Conservation (phyloP, 2,888 invertebrate species). For the Ceriagrion tenellum region DNA sequence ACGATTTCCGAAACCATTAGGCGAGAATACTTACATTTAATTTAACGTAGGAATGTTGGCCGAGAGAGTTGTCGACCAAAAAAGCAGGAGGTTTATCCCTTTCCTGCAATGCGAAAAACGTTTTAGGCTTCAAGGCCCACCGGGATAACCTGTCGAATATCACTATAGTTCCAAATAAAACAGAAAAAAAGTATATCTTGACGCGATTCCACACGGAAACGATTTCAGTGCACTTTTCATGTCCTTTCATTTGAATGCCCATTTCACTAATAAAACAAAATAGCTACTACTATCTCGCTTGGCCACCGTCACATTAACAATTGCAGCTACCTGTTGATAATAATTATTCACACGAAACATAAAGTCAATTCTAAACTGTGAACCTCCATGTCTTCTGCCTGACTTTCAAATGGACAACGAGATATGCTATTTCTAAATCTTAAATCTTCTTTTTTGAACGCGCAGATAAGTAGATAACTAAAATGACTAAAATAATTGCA, state of each 20-base stretch:
- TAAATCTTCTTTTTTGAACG: slow-evolving; percentile 22
- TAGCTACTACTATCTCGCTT: neutral
- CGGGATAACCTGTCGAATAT: slow-evolving; percentile 8
- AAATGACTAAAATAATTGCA: neutral
- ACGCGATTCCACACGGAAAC: slow-evolving; percentile 51
- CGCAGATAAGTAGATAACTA: slow-evolving; percentile 30
- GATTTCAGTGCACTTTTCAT: neutral
- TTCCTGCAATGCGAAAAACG: slow-evolving; percentile 76
- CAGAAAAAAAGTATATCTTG: slow-evolving; percentile 48
- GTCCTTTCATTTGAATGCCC: slow-evolving; percentile 43
- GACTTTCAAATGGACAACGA: neutral
- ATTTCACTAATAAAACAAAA: neutral
- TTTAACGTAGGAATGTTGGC: slow-evolving; percentile 83
- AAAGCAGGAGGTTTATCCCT: slow-evolving; percentile 82
- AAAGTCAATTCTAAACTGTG: too few species aligned
- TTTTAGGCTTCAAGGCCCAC: slow-evolving; percentile 75
- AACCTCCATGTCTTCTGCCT: neutral
- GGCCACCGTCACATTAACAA: neutral
- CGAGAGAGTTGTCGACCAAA: slow-evolving; percentile 81
- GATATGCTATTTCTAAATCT: slow-evolving; percentile 25
- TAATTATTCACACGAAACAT: neutral
- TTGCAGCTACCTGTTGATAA: neutral
- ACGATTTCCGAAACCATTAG: neutral
- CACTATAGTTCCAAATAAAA: slow-evolving; percentile 37
- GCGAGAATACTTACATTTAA: slow-evolving; percentile 80